phyloP scores from a whole-genome alignment of 2,888 invertebrate genomes.

The Andrena hattorfiana region DNA sequence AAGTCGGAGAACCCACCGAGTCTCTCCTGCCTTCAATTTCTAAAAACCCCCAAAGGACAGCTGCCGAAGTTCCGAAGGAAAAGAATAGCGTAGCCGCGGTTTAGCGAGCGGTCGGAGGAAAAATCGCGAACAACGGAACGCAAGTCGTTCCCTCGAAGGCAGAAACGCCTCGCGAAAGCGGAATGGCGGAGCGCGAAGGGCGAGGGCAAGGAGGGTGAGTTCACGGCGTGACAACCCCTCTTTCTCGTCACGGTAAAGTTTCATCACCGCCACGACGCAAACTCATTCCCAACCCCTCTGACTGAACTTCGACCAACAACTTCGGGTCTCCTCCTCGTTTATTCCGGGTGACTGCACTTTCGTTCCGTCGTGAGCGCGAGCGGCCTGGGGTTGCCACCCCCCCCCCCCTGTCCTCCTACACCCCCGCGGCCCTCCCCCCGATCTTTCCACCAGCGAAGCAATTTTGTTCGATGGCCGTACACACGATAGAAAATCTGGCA shows the following conservation, averaged over 20 bases:
- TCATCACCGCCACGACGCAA: constrained; percentile 83
- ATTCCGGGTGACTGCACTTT: constrained; percentile 85
- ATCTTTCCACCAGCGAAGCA: constrained; percentile 74
- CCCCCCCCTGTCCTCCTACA: constrained; percentile 19
- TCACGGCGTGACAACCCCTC: constrained; percentile 82
- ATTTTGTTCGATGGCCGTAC: constrained; percentile 79
- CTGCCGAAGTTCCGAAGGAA: not conserved
- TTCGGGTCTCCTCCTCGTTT: constrained; percentile 84
- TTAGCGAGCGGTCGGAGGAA: constrained; percentile 13
- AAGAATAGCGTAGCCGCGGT: not conserved
- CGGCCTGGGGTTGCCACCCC: constrained; percentile 32
- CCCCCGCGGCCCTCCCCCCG: constrained; percentile 41
- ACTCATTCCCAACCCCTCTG: constrained; percentile 82
- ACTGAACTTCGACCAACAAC: constrained; percentile 84
- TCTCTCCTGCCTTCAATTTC: not conserved
- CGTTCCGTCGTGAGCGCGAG: constrained; percentile 77
- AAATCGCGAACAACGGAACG: constrained; percentile 50
- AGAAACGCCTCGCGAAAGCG: constrained; percentile 62
- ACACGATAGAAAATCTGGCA: constrained; percentile 68
- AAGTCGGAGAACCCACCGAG: not conserved
- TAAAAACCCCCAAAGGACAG: not conserved
- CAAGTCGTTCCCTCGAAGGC: constrained; percentile 62
- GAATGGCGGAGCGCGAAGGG: constrained; percentile 54
- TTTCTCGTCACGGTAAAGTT: constrained; percentile 84
- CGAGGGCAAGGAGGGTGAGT: constrained; percentile 54